A percentile compares a stretch with the other conserved stretches of the same genome.
Conservation (phyloP, 2,797 vertebrate species). For the Myotis findleyi region DNA sequence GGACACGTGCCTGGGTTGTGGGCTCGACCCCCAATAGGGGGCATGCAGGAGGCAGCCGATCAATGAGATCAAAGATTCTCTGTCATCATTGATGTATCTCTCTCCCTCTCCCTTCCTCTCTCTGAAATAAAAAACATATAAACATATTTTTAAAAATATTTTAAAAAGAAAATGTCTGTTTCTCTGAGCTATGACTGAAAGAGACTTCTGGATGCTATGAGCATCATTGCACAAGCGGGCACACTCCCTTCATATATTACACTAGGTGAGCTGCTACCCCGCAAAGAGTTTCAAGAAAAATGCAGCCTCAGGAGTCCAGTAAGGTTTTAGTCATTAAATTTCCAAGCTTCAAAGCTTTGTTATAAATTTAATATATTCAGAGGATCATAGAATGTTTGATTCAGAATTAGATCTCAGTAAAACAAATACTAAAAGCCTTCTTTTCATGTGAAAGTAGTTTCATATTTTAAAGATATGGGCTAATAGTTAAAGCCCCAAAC, state of each 20-base stretch:
- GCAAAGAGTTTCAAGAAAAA: not conserved
- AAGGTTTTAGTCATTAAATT: slow-evolving; percentile 9
- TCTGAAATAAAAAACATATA: too few species aligned
- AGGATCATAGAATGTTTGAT: not conserved
- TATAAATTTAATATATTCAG: slow-evolving; percentile 24
- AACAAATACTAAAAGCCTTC: slow-evolving; percentile 42
- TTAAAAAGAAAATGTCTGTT: too few species aligned
- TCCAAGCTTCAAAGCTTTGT: slow-evolving; percentile 12
- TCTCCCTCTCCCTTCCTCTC: too few species aligned
- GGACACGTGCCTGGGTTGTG: too few species aligned
- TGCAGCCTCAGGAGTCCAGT: not conserved
- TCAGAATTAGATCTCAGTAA: slow-evolving; percentile 12
- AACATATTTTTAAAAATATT: too few species aligned
- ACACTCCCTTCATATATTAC: not conserved
- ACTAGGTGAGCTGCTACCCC: not conserved
- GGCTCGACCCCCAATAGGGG: too few species aligned
- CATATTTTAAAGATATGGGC: not conserved
- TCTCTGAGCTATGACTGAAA: not conserved
- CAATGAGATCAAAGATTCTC: too few species aligned
- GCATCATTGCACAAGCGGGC: not conserved
- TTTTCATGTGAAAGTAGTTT: slow-evolving; percentile 45
- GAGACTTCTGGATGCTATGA: not conserved
- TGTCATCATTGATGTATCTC: too few species aligned
- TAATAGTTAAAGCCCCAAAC: not conserved
- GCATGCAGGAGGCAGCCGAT: too few species aligned